Base-by-base conservation (phyloP, 2,113 vertebrate species). In the Lamprologus sp. region DNA sequence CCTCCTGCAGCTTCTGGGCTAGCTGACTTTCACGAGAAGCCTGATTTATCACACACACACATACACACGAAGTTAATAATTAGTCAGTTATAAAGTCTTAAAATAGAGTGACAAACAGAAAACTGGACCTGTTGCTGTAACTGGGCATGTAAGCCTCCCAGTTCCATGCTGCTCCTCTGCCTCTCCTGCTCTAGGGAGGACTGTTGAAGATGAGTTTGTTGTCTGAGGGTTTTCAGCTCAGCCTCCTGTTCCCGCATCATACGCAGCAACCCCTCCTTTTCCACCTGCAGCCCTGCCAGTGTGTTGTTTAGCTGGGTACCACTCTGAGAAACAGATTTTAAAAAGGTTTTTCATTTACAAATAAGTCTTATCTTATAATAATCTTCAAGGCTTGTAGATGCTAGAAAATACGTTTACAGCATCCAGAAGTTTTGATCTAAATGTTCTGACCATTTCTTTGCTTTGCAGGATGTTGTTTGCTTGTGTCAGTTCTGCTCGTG, bases 41-140 rank as follows among this genome's bases (percentile, higher is more conserved):
- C 94, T 95, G 92, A n/a, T 19, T 6, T 3, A 6, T 70, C 58
- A 79, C 37, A 81, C 55, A 83, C 26, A 83, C 26, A 42, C 17
- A 87, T 26, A 87, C 5, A 42, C 15, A 42, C 21, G 6, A 21
- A 40, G n/a, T 56, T 14, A 84, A 58, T 45, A n/a, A 85, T 45
- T 7, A 8, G 6, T 11, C 4, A 35, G 28, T 10, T 1, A 2
- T 2, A 21, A 15, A 77, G 21, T 19, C 5, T 37, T 8, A 10
- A 10, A 6, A 15, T 21, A 13, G 26, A 31, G 49, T 2, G 11
- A 6, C 5, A 12, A 23, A 45, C 33, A 7, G 8, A 12, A 42
- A 4, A 9, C 7, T 4, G 3, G 17, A 96, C 97, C 96, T 96
- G 96, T 31, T 97, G 94, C 85, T 94, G 96, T 73, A 98, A 79